These are phyloP conservation scores for Drosophila nr. perissopoda DNA, from an alignment of 2,888 invertebrate species.

Conservation along the genomic window DNA sequence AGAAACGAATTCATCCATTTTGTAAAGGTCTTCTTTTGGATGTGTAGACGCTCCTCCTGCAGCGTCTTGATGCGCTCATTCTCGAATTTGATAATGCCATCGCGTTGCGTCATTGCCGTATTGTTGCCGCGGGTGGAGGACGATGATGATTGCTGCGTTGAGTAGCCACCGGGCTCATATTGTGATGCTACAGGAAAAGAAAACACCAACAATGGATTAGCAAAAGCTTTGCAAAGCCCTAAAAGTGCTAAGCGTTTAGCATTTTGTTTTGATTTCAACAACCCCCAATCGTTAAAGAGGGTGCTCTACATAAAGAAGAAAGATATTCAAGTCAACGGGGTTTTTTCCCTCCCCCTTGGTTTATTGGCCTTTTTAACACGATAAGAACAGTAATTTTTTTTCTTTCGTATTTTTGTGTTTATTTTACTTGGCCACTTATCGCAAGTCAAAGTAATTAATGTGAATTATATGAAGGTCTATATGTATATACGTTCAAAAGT, in stretches of 20 bases:
- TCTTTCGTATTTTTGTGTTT: background rate
- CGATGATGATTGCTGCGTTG: constrained; percentile 87
- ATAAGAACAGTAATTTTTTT: constrained; percentile 32
- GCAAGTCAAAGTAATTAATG: constrained; percentile 45
- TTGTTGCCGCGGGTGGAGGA: constrained; percentile 86
- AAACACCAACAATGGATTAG: constrained; percentile 29
- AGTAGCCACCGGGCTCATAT: constrained; percentile 89
- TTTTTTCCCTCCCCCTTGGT: constrained; percentile 5
- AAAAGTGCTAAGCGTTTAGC: constrained; percentile 56
- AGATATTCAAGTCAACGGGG: background rate
- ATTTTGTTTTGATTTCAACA: constrained; percentile 59
- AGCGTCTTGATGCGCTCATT: constrained; percentile 97
- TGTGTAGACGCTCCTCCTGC: constrained; percentile 98
- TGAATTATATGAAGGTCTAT: constrained; percentile 23
- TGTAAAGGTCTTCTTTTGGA: constrained; percentile 99
- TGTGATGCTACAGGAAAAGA: constrained; percentile 86
- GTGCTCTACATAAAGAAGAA: constrained; percentile 6
- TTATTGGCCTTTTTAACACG: constrained; percentile 20
- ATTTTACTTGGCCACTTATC: constrained; percentile 41
- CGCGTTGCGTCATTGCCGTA: constrained; percentile 94
- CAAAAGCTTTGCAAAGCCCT: constrained; percentile 26
- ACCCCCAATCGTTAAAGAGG: constrained; percentile 50
- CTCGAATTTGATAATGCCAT: constrained; percentile 97
- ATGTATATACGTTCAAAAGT: background rate
- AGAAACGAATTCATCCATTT: constrained; percentile 99